phyloP scores from a whole-genome alignment of 2,113 vertebrate genomes.

The Bostrychus sinensis region DNA sequence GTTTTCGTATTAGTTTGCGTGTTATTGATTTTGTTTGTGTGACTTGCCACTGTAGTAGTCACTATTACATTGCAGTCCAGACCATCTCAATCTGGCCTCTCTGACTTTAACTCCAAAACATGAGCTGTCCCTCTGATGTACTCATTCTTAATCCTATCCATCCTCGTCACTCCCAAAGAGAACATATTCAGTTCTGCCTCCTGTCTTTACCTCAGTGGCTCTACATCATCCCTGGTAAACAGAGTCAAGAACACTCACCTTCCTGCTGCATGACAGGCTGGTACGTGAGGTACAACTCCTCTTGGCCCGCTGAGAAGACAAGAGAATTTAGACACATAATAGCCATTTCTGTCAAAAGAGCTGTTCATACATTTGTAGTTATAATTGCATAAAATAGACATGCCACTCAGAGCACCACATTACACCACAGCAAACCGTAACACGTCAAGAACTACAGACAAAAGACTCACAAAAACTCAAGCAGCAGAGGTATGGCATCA shows the following conservation, averaged over 20 bases:
- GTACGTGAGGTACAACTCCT: slow-evolving; percentile 93
- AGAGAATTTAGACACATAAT: slow-evolving; percentile 47
- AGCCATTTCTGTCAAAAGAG: neutral
- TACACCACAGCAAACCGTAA: neutral
- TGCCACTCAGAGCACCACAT: neutral
- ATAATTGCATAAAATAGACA: neutral
- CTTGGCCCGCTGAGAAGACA: slow-evolving; percentile 87
- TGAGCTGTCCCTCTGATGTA: too few relatives aligned
- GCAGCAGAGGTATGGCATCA: neutral
- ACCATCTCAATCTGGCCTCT: too few relatives aligned
- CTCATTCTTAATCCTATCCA: too few relatives aligned
- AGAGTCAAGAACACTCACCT: slow-evolving; percentile 90
- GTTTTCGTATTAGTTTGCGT: too few relatives aligned
- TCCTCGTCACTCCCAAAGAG: too few relatives aligned
- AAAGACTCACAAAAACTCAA: neutral
- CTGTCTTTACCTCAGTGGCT: too few relatives aligned
- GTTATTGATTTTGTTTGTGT: too few relatives aligned
- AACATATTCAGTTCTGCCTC: too few relatives aligned
- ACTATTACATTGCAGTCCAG: too few relatives aligned
- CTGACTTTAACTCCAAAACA: too few relatives aligned
- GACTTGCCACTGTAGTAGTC: too few relatives aligned
- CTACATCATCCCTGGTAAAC: too few relatives aligned
- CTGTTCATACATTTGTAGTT: slow-evolving; percentile 5
- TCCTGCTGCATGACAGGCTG: slow-evolving; percentile 96
- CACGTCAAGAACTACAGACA: neutral